Evolutionary conservation across 1,140 invertebrate genomes (phyloP), one percentile per base, ranked within the genome.

Genomic region (Agrypnia vestita): DNA sequence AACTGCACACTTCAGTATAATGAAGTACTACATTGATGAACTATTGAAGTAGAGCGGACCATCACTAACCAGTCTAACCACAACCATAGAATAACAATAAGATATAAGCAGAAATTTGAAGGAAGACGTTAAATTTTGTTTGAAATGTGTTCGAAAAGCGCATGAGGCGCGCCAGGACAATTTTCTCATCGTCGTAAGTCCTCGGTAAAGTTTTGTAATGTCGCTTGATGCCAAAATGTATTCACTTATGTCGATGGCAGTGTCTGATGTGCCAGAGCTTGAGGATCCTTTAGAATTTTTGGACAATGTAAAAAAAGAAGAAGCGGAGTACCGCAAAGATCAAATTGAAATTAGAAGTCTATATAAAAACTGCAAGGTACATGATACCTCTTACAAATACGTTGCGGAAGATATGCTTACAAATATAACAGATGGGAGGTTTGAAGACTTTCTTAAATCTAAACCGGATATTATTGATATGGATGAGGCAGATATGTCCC

Each of bases 391-490:
- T 55, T 67, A 51, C 47, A 67, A 46, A 25, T 51, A 64, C 51
- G 46, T 77, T 4, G 61, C 61, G 6, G 75, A 77, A 12, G 67
- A 78, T 51, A 81, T 81, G 75, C 11, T 81, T 10, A 43, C 53
- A 7, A 77, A 81, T 44, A 78, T 78, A 62, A 78, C 76, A 8
- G 59, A 81, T 49, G 80, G 80, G 9, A 15, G 59, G 10, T 81
- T 81, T 56, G 62, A 78, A 75, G 56, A 78, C 21, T 69, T 78
- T 17, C 61, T 81, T 11, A 74, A 74, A 51, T 44, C 46, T 7
- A 72, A 56, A 4, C 71, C 71, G 15, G 43, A 79, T 11, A 73
- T 79, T 49, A 35, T 79, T 10, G 55, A 72, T 7, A 61, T 79
- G 69, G 43, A 67, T 44, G 76, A 77, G 8, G 35, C 21, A 25